phyloP scores from a whole-genome alignment of 2,113 vertebrate species.

The Microcebus jonahi region DNA sequence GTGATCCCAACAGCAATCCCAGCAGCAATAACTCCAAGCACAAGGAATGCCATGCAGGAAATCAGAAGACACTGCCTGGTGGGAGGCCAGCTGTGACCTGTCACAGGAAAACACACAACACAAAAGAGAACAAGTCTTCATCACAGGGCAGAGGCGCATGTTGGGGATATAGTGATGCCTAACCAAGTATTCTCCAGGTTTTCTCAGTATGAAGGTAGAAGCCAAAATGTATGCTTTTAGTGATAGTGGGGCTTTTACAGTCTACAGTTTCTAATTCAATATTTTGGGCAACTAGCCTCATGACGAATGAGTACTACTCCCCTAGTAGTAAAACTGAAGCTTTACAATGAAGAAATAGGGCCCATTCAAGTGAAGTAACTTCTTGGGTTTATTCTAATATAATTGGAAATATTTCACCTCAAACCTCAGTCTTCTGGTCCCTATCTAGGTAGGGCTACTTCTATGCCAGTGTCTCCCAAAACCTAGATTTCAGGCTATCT shows the following conservation, averaged over 20 bases:
- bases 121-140: background rate
- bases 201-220: background rate
- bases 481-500: background rate
- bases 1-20: slow-evolving; percentile 42
- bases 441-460: background rate
- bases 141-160: background rate
- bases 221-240: background rate
- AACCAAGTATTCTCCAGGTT: background rate
- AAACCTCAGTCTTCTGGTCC: background rate
- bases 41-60: slow-evolving; percentile 26
- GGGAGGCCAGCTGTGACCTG: background rate
- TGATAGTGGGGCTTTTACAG: background rate
- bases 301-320: background rate
- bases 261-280: background rate
- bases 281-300: background rate
- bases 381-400: background rate
- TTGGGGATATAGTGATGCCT: no score
- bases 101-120: background rate
- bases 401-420: background rate
- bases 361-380: background rate
- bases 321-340: background rate
- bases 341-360: background rate
- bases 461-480: background rate
- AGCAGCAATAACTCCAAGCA: slow-evolving; percentile 10
- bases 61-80: slow-evolving; percentile 33